Conservation (phyloP, 2,888 invertebrate genomes). For the Ornithoptera alexandrae region DNA sequence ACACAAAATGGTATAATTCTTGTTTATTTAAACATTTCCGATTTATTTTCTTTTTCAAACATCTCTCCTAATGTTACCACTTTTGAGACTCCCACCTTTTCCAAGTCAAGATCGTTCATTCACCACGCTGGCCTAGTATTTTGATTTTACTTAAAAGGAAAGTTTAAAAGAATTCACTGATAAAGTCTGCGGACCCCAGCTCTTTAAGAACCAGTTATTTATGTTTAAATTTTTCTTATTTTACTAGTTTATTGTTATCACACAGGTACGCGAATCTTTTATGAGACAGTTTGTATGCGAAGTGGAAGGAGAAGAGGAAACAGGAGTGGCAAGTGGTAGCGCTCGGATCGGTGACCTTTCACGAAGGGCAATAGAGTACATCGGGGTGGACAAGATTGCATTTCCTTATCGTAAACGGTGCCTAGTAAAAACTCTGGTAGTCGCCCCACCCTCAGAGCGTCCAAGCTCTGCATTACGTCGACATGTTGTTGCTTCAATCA, state of each 20-base stretch:
- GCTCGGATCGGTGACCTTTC: slow-evolving; percentile 49
- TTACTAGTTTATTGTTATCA: neutral
- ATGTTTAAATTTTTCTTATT: too few relatives aligned
- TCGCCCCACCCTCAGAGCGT: slow-evolving; percentile 89
- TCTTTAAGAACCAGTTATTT: too few relatives aligned
- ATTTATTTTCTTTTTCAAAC: too few relatives aligned
- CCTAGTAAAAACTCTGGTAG: slow-evolving; percentile 88
- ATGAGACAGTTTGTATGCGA: slow-evolving; percentile 98
- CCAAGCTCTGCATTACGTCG: slow-evolving; percentile 89
- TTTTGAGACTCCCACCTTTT: too few relatives aligned
- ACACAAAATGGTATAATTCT: too few relatives aligned
- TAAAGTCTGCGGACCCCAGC: too few relatives aligned
- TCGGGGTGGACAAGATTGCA: slow-evolving; percentile 64
- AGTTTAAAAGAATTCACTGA: too few relatives aligned
- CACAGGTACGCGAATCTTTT: slow-evolving; percentile 95
- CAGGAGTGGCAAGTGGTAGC: slow-evolving; percentile 60
- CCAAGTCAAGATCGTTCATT: too few relatives aligned
- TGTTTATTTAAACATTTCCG: too few relatives aligned
- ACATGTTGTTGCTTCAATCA: slow-evolving; percentile 91
- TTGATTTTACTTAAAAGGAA: too few relatives aligned
- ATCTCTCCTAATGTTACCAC: too few relatives aligned
- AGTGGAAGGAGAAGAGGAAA: slow-evolving; percentile 89
- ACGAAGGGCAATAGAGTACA: slow-evolving; percentile 68
- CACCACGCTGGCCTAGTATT: too few relatives aligned
- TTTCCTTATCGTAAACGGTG: slow-evolving; percentile 89